Conservation (phyloP, 2,797 vertebrate genomes). For the Sebastes hubbsi region DNA sequence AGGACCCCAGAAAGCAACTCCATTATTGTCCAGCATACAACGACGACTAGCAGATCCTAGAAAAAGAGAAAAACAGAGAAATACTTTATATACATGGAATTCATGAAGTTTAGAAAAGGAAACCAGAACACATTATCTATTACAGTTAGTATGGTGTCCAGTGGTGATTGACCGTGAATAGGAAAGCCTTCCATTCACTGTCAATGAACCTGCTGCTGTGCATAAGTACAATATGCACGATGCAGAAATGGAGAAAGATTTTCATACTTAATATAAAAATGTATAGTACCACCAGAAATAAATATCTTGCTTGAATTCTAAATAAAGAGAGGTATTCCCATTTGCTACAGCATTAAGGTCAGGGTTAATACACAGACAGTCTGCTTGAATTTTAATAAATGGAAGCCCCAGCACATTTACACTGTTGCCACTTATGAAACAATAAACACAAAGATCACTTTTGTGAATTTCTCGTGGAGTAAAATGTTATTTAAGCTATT, state of each 20-base stretch:
- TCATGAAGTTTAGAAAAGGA: background rate
- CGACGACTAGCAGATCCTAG: constrained; percentile 98
- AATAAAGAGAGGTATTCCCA: background rate
- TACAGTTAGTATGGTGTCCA: background rate
- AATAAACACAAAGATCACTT: background rate
- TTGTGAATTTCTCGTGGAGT: background rate
- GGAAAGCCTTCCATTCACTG: background rate
- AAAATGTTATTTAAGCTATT: background rate
- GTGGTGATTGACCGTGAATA: background rate
- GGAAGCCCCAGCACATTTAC: background rate
- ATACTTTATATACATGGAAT: background rate
- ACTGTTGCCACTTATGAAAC: background rate
- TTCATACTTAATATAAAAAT: background rate
- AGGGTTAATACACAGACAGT: background rate
- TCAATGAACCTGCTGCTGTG: background rate
- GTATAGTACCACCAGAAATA: background rate
- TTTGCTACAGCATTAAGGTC: background rate
- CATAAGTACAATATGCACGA: background rate
- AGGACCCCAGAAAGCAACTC: constrained; percentile 96
- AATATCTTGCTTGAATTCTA: background rate
- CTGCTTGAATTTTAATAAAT: background rate
- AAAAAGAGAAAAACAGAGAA: background rate
- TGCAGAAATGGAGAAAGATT: background rate
- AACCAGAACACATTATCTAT: background rate
- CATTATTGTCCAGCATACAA: constrained; percentile 96